phyloP scores from a whole-genome alignment of 2,888 invertebrate genomes.

The Tachina fera region DNA sequence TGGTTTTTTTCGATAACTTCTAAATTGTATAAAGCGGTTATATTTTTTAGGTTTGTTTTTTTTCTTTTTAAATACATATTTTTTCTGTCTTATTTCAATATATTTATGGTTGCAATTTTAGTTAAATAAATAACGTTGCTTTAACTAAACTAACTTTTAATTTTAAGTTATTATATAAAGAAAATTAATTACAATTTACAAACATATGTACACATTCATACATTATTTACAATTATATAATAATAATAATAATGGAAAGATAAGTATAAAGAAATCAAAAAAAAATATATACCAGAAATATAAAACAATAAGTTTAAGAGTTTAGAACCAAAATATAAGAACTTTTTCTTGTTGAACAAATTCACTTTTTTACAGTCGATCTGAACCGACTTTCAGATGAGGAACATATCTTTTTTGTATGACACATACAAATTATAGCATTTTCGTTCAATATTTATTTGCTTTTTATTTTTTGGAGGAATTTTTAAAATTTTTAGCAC shows the following conservation, averaged over 20 bases:
- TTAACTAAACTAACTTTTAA: slow-evolving; percentile 67
- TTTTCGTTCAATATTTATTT: too few species aligned
- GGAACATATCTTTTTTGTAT: slow-evolving; percentile 35
- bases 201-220: slow-evolving; percentile 77
- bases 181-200: slow-evolving; percentile 66
- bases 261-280: not conserved
- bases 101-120: slow-evolving; percentile 53
- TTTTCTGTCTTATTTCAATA: slow-evolving; percentile 35
- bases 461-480: too few species aligned
- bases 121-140: slow-evolving; percentile 79
- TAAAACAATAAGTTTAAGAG: slow-evolving; percentile 2
- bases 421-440: not conserved
- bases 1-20: slow-evolving; percentile 55
- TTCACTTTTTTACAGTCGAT: slow-evolving; percentile 44
- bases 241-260: not conserved
- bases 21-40: slow-evolving; percentile 70
- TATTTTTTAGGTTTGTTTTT: slow-evolving; percentile 43
- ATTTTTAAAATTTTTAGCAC: not conserved
- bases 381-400: slow-evolving; percentile 51
- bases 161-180: slow-evolving; percentile 77
- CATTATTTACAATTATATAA: slow-evolving; percentile 76
- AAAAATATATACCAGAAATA: not conserved
- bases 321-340: slow-evolving; percentile 9
- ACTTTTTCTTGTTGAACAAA: slow-evolving; percentile 13
- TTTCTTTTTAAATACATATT: not conserved